Conservation (phyloP, 2,797 vertebrate species). For the Adelosebastes latens region DNA sequence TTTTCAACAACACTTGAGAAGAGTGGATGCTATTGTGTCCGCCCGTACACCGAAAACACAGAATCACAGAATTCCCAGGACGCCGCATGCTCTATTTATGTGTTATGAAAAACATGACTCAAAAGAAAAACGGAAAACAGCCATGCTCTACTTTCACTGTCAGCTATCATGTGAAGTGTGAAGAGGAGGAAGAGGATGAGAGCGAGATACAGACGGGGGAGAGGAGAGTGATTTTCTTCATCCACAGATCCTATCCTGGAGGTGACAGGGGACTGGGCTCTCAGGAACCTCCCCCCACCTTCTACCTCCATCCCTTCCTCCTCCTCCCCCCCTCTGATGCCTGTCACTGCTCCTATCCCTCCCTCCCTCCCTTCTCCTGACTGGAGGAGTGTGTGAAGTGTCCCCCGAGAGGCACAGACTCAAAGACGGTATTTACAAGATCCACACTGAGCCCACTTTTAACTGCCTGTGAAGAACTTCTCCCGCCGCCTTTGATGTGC, state of each 20-base stretch:
- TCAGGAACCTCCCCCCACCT: conserved; percentile 39
- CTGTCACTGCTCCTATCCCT: conserved; percentile 77
- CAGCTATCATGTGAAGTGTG: conserved; percentile 79
- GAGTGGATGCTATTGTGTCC: conserved; percentile 80
- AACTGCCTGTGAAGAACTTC: conserved; percentile 85
- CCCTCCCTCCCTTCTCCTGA: conserved; percentile 69
- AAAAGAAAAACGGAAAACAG: conserved; percentile 77
- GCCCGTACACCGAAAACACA: conserved; percentile 66
- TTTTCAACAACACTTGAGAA: conserved; percentile 78
- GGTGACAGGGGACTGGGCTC: conserved; percentile 78
- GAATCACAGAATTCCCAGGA: conserved; percentile 81
- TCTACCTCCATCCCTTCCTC: neutral
- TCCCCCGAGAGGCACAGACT: conserved; percentile 83
- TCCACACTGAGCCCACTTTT: conserved; percentile 84
- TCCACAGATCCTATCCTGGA: conserved; percentile 76
- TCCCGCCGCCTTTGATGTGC: conserved; percentile 83
- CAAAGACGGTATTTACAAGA: conserved; percentile 86
- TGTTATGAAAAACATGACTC: conserved; percentile 83
- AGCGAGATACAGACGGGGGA: conserved; percentile 53
- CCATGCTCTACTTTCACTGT: conserved; percentile 80
- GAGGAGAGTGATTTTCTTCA: conserved; percentile 75
- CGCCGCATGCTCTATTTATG: conserved; percentile 79
- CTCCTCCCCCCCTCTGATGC: conserved; percentile 66
- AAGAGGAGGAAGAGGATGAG: conserved; percentile 73
- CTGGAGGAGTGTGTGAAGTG: conserved; percentile 83